Base-by-base conservation (phyloP, 2,797 vertebrate species). In the Merluccius polli region DNA sequence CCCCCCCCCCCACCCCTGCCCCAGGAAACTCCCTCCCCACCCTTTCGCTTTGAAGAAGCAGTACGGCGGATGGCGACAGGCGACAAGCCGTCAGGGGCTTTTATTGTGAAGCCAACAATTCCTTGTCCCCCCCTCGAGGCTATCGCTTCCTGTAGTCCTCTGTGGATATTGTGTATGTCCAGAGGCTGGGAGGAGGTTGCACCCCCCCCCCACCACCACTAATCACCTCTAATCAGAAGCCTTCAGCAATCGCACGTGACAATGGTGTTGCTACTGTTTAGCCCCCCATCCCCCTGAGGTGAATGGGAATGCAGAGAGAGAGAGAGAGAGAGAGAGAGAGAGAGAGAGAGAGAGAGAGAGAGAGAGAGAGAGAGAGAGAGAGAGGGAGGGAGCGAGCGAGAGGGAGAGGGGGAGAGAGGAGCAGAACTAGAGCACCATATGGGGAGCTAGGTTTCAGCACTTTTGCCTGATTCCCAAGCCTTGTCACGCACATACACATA, bases 341-440 rank as follows among this genome's bases (percentile, higher is more conserved):
- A 68, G 74, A 76, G 75, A 84, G 82, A 91, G 87, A n/a, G n/a
- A n/a, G n/a, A n/a, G n/a, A n/a, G 33, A 35, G 33, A 35, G 33
- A 35, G 33, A 35, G 8, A 35, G 33, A 35, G 33, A 38, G 36
- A 38, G 36, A 38, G 36, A 38, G 36, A 38, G 36, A 38, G 36
- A 38, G 5, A 38, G 36, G 8, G 4, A 38, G 10, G 1, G 10
- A 38, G 36, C 4, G 36, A 38, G 36, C 4, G 36, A 38, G 36
- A 38, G 36, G 11, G 36, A 38, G 36, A 48, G 44, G 18, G 48
- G n/a, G 21, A 59, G 48, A n/a, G 48, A 59, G 48, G 79, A 69
- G 74, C 78, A 81, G 85, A 92, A 87, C 65, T 88, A 85, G 88
- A 90, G 78, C 87, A 87, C 91, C 92, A 93, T 93, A 91, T 93